Evolutionary conservation across 2,797 vertebrate genomes (phyloP), one percentile per base, ranked within the genome.

Genomic region (Limnodromus scolopaceus): DNA sequence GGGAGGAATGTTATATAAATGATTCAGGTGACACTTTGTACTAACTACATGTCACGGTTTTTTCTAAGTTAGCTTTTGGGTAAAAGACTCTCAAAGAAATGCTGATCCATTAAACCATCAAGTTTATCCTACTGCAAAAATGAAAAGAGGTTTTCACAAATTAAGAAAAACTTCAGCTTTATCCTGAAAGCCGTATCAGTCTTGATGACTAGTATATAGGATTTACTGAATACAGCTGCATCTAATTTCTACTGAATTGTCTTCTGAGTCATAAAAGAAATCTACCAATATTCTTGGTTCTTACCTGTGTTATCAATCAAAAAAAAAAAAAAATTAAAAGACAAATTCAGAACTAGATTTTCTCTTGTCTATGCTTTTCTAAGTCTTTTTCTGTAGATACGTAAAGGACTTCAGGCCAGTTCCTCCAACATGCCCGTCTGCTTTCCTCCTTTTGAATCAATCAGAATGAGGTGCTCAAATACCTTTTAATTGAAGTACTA

Each of bases 1-100:
- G 83, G 95, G 95, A 93, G 91, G 95, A 89, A 68, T 49, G 78
- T 96, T 97, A 95, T 27, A 95, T 96, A 96, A 96, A 92, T 76
- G 63, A 87, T 92, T 91, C 81, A 92, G 84, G 69, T 96, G 86
- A 96, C 86, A 96, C 66, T 96, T 93, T 87, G 86, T 91, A 63
- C 93, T 76, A 91, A 72, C 74, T 84, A 79, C 83, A 61, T 84
- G 88, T 94, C 90, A 93, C 51, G 3, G 82, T 84, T 96, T 96
- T 88, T 88, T 82, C 46, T 2, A 87, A 89, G 87, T 82, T 95
- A 58, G n/a, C 63, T 95, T 92, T 93, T 77, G 64, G 68, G 48
- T 87, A 60, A 75, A 94, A 91, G 84, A 85, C 87, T 81, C 58
- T 92, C 46, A 76, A 68, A 84, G 78, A 94, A 93, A 70, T 86